A percentile compares a stretch with the other conserved stretches of the same genome.
These are phyloP conservation scores for Numenius phaeopus DNA, from an alignment of 2,797 vertebrate genomes.

Conservation along the genomic window DNA sequence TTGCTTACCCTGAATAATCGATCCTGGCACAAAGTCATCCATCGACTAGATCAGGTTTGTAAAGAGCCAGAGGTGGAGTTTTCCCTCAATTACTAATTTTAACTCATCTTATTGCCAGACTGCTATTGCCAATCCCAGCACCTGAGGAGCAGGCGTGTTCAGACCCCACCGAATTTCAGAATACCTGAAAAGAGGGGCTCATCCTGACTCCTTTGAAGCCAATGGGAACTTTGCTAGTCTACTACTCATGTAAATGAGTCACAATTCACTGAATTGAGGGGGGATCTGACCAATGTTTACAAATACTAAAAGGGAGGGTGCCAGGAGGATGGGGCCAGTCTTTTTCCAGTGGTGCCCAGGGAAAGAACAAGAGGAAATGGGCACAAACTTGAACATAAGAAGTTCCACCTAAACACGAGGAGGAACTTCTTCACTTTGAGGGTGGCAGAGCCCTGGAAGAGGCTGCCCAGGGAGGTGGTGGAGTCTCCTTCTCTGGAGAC, in stretches of 20 bases:
- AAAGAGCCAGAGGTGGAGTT: not conserved
- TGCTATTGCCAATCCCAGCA: not conserved
- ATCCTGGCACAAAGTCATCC: not conserved
- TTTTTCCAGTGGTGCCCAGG: no score
- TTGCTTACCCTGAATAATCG: not conserved
- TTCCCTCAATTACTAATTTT: not conserved
- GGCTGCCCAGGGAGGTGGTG: no score
- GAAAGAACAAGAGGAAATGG: no score
- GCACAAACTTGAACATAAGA: no score
- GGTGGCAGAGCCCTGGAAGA: no score
- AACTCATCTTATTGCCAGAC: not conserved
- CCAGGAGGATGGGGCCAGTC: no score
- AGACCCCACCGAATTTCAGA: not conserved
- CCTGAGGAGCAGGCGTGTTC: not conserved
- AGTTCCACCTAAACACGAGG: no score
- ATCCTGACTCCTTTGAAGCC: not conserved
- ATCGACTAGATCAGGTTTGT: not conserved
- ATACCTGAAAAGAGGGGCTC: not conserved
- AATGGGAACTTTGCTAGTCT: not conserved
- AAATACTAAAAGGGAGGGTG: no score
- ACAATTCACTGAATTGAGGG: not conserved
- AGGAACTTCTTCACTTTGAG: no score
- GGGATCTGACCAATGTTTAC: no score
- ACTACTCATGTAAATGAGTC: fast-evolving
- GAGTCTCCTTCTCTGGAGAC: no score